Conservation (phyloP, 2,888 invertebrate genomes). For the Napeogenes sylphis region DNA sequence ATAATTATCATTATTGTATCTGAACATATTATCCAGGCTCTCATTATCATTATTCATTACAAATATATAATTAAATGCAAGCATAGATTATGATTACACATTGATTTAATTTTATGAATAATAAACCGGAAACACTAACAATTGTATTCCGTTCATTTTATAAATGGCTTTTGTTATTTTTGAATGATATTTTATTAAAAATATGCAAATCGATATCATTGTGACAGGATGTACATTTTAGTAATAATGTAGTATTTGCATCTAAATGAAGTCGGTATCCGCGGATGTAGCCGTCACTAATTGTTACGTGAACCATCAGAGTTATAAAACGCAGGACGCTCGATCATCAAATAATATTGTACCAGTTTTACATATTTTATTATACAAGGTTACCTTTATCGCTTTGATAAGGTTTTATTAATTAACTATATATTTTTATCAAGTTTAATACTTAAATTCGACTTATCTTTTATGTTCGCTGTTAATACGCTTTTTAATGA, state of each 20-base stretch:
- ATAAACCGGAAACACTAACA: slow-evolving; percentile 71
- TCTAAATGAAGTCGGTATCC: slow-evolving; percentile 69
- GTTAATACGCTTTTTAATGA: background rate
- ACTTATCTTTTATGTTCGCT: slow-evolving; percentile 2
- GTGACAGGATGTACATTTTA: slow-evolving; percentile 73
- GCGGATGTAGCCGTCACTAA: slow-evolving; percentile 68
- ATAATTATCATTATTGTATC: background rate
- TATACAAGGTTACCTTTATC: slow-evolving; percentile 19
- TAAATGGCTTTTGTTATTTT: slow-evolving; percentile 63
- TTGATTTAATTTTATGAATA: slow-evolving; percentile 72
- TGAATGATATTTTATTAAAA: slow-evolving; percentile 71
- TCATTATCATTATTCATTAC: slow-evolving; percentile 35
- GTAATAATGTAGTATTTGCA: slow-evolving; percentile 73
- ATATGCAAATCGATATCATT: slow-evolving; percentile 74
- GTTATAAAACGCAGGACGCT: slow-evolving; percentile 52
- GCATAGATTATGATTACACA: slow-evolving; percentile 59
- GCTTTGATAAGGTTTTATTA: slow-evolving; percentile 12
- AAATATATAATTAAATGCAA: slow-evolving; percentile 49
- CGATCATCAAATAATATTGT: slow-evolving; percentile 31
- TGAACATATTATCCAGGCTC: background rate
- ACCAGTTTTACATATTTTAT: slow-evolving; percentile 23
- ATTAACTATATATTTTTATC: slow-evolving; percentile 9
- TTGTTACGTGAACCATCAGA: slow-evolving; percentile 61
- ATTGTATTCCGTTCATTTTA: slow-evolving; percentile 59
- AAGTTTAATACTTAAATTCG: slow-evolving; percentile 6